Base-by-base conservation (phyloP, 2,888 invertebrate genomes). In the Byasa hedistus region DNA sequence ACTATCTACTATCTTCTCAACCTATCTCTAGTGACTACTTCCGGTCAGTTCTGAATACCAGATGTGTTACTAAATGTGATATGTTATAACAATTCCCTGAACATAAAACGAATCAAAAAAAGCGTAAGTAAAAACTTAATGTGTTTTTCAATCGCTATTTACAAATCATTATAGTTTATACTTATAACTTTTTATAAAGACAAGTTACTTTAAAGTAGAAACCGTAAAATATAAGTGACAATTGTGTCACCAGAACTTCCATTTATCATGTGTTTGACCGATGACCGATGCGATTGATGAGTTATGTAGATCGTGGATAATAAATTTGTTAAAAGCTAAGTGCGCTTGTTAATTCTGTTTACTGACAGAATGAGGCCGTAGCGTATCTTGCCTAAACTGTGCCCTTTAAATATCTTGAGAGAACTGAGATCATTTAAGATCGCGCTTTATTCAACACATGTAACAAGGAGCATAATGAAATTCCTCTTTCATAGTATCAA, bases 281-380 rank as follows among this genome's bases (percentile, higher is more conserved):
- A 36, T n/a, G 32, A 57, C 57, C 57, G 63, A 56, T 23, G 27
- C 57, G 48, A 44, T 22, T n/a, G 57, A 57, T 54, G 24, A 2
- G 24, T 64, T 58, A 60, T 48, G 56, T 56, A 56, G 60, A 60
- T 32, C 39, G 32, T 56, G 48, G 52, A 24, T 52, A 56, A 44
- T 61, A 59, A 60, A 59, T 62, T 66, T 27, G 32, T 66, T 57
- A 36, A 59, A 27, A 58, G 58, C 36, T 60, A 62, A 62, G 58
- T 58, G 58, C 59, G 59, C 23, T 27, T 51, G 65, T 67, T 64
- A 63, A 66, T 63, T 59, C 21, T 55, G n/a, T 57, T 39, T 24
- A n/a, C 17, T 60, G 66, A 66, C 63, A 67, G 67, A 64, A 64
- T 64, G 51, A 64, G 67, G 67, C 58, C 67, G 60, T 19, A 23